Conservation (phyloP, 2,113 vertebrate genomes). For the Scomber colias region DNA sequence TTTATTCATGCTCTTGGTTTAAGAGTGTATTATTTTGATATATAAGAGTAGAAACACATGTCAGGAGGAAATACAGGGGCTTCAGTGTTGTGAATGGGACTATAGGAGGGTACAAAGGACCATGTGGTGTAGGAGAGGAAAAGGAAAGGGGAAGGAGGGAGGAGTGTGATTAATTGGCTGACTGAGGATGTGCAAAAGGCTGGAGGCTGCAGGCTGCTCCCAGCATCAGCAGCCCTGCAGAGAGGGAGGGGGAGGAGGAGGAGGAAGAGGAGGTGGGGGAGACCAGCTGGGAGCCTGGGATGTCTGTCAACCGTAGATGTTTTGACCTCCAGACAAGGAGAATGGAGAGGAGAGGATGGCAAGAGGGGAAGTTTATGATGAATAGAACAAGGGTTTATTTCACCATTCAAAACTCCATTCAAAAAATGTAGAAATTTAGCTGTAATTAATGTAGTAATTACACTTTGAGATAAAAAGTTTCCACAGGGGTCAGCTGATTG, state of each 20-base stretch:
- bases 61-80: not conserved
- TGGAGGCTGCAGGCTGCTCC: slow-evolving; percentile 46
- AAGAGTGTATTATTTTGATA: not conserved
- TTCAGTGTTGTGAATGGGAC: slow-evolving; percentile 30
- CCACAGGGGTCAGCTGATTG: slow-evolving; percentile 37
- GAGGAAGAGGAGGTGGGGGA: not conserved
- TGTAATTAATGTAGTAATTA: too few relatives aligned
- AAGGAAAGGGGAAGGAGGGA: slow-evolving; percentile 26
- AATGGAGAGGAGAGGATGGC: not conserved
- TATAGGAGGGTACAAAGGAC: slow-evolving; percentile 73
- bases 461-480: not conserved
- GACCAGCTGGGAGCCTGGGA: slow-evolving; percentile 60
- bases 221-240: slow-evolving; percentile 57
- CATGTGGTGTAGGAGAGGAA: slow-evolving; percentile 58
- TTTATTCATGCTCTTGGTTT: not conserved
- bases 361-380: not conserved
- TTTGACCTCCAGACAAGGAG: slow-evolving; percentile 32
- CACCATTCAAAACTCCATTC: not conserved
- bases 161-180: slow-evolving; percentile 60
- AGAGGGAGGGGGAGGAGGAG: not conserved
- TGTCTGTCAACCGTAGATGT: slow-evolving; percentile 1
- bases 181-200: slow-evolving; percentile 30
- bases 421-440: not conserved
- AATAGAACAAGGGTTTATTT: not conserved
- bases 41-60: not conserved